Base-by-base conservation (phyloP, 2,113 vertebrate genomes). In the Sturnus vulgaris region DNA sequence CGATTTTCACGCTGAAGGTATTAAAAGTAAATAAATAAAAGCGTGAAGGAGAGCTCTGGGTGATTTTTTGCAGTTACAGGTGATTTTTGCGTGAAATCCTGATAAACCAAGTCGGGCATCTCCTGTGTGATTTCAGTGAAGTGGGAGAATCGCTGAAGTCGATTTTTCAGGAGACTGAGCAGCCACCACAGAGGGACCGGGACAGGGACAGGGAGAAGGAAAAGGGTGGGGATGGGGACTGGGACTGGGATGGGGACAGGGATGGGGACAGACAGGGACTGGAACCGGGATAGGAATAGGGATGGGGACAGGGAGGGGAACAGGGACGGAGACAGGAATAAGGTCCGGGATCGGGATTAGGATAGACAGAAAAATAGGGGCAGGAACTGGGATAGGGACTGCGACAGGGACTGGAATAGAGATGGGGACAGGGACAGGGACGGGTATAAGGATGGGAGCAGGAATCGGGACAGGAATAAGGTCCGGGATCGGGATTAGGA, bases 231-330 rank as follows among this genome's bases (percentile, higher is more conserved):
- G 17, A 28, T 27, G 21, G 47, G 28, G 22, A 10, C 19, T 10
- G 24, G 25, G 31, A 52, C 2, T 1, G 44, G 11, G 4, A 35
- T 4, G 6, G 20, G 4, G 23, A 14, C 8, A 1, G 35, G 33
- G 27, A 80, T 2, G 13, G 21, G 39, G 39, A 39, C 8, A 21
- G 15, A 52, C 9, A 55, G 28, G 17, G 30, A 55, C 4, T 40
- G 13, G 23, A 23, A 24, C 12, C 44, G 47, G 28, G 28, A 10
- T 15, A 10, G 44, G 18, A n/a, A 39, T 1, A 0, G 37, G 28
- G 39, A 72, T 2, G 1, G n/a, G 16, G 31, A 52, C 2, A 1
- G 44, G 11, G 4, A 35, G 4, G 5, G 19, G 3, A 23, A 14
- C 8, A 1, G 35, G 33, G 27, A 27, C 3, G 0, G 37, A 30